Evolutionary conservation across 2,113 vertebrate species (phyloP).

Genomic region (Bubo blakistoni): DNA sequence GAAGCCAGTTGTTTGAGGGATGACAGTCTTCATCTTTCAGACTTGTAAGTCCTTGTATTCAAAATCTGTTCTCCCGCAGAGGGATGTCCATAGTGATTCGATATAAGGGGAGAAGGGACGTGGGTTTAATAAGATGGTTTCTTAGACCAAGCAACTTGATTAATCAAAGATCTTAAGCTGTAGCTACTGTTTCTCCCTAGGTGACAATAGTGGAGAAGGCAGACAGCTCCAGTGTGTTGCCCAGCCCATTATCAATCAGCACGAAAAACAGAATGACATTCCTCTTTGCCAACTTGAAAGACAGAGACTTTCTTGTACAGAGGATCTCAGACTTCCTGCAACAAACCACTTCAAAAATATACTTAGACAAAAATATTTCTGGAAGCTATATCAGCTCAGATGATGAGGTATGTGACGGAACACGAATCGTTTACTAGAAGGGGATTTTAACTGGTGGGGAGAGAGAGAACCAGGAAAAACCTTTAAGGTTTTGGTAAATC

Average conservation of each 20-base stretch:
- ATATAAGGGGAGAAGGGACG: neutral
- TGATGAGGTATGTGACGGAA: constrained; percentile 82
- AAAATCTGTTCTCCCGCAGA: neutral
- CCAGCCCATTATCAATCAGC: constrained; percentile 95
- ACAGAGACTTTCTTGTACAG: constrained; percentile 95
- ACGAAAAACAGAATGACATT: constrained; percentile 99
- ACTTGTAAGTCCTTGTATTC: neutral
- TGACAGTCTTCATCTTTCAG: neutral
- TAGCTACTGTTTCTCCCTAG: constrained; percentile 64
- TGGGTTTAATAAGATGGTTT: neutral
- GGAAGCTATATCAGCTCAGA: constrained; percentile 89
- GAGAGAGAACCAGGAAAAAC: neutral
- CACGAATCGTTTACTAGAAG: neutral
- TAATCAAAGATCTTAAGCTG: neutral
- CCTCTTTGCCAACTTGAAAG: constrained; percentile 95
- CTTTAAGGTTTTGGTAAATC: neutral
- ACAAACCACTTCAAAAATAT: constrained; percentile 92
- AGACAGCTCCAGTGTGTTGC: constrained; percentile 94
- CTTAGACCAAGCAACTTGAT: neutral
- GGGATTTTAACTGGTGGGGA: neutral
- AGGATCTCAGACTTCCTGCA: constrained; percentile 97
- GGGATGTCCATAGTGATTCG: neutral
- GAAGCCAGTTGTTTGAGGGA: neutral
- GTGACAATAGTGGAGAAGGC: constrained; percentile 98
- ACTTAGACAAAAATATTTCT: constrained; percentile 85